phyloP scores from a whole-genome alignment of 92 coral and sea anemone species.

The Virgularia gustaviana region DNA sequence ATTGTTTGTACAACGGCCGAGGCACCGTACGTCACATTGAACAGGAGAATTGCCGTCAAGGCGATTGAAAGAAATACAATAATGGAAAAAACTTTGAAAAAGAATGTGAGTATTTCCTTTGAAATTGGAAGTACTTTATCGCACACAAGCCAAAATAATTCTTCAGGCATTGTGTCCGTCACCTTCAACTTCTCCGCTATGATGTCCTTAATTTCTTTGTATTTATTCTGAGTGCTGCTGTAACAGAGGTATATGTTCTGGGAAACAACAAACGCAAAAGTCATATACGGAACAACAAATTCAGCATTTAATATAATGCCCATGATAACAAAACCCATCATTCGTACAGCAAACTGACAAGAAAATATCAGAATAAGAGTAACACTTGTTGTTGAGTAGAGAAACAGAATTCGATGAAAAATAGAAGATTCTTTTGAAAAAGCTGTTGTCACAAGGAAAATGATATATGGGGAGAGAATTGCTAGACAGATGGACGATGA shows the following conservation, averaged over 20 bases:
- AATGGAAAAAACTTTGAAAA: constrained; percentile 33
- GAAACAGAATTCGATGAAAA: neutral
- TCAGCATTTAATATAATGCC: constrained; percentile 48
- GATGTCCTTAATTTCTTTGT: constrained; percentile 40
- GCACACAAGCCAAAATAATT: constrained; percentile 14
- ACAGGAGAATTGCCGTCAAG: constrained; percentile 37
- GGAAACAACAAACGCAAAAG: constrained; percentile 45
- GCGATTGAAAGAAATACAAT: constrained; percentile 38
- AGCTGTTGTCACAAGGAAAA: neutral
- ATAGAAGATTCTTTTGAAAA: neutral
- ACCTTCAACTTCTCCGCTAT: constrained; percentile 31
- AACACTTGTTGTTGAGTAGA: constrained; percentile 24
- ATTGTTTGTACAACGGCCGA: constrained; percentile 36
- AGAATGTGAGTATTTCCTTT: constrained; percentile 28
- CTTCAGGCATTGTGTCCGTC: neutral
- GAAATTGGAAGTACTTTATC: constrained; percentile 23
- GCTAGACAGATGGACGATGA: constrained; percentile 18
- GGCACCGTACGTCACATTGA: constrained; percentile 25
- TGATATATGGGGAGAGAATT: constrained; percentile 29
- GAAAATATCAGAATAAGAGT: constrained; percentile 33
- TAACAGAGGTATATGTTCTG: constrained; percentile 38
- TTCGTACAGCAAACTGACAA: constrained; percentile 47
- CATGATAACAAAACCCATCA: constrained; percentile 45
- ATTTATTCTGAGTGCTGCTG: constrained; percentile 36
- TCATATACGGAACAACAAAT: constrained; percentile 37